A percentile compares a stretch with the other conserved stretches of the same genome.
phyloP scores from a whole-genome alignment of 2,113 vertebrate genomes.

The Lathamus discolor region DNA sequence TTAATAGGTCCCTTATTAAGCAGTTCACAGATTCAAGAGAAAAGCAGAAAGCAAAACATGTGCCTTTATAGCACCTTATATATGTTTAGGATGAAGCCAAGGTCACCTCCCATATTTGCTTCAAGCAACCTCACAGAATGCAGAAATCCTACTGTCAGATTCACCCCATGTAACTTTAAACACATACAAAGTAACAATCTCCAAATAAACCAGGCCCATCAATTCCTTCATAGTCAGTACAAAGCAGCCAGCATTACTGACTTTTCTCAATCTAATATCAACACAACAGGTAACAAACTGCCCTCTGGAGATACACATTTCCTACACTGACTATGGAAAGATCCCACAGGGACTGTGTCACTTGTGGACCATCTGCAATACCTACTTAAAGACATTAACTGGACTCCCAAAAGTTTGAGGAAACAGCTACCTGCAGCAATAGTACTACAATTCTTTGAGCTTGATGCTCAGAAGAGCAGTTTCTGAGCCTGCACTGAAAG shows the following conservation, averaged over 20 bases:
- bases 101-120: background rate
- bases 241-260: background rate
- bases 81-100: background rate
- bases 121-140: background rate
- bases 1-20: background rate
- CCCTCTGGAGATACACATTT: background rate
- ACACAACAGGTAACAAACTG: background rate
- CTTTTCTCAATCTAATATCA: background rate
- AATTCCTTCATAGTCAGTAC: background rate
- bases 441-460: background rate
- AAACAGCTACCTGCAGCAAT: background rate
- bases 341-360: background rate
- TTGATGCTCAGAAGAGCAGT: background rate
- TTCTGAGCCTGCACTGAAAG: accelerated
- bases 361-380: background rate
- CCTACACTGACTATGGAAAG: background rate
- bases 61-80: background rate
- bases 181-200: background rate
- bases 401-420: background rate
- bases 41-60: background rate
- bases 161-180: background rate
- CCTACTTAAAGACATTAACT: background rate
- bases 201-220: background rate
- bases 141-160: background rate
- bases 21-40: background rate